Evolutionary conservation across 2,888 invertebrate genomes (phyloP).

Genomic region (Unio delphinus): DNA sequence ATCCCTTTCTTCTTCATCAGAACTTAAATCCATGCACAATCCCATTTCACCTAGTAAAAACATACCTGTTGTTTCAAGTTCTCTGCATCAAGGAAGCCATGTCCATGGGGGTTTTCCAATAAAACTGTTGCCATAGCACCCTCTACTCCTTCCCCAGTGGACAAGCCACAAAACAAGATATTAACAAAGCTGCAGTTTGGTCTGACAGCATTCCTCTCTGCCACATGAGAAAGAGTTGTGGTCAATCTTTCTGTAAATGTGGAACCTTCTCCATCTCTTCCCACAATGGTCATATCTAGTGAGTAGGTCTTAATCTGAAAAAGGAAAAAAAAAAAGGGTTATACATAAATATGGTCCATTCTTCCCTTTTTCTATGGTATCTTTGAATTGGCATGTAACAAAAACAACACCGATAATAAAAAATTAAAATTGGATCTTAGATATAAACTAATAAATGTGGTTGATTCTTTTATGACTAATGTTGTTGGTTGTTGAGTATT

Average conservation of each 20-base stretch:
- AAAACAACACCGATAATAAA: too few species aligned
- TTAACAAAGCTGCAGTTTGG: slow-evolving; percentile 78
- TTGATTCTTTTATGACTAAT: too few species aligned
- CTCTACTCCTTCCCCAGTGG: slow-evolving; percentile 78
- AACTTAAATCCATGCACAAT: slow-evolving; percentile 37
- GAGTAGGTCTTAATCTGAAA: slow-evolving; percentile 81
- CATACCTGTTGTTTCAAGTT: slow-evolving; percentile 36
- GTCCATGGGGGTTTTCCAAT: slow-evolving; percentile 77
- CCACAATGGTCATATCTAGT: slow-evolving; percentile 81
- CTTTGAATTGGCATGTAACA: too few species aligned
- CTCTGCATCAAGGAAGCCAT: slow-evolving; percentile 30
- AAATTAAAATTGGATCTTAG: too few species aligned
- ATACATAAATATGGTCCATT: too few species aligned
- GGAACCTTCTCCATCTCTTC: slow-evolving; percentile 67
- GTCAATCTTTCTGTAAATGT: slow-evolving; percentile 1
- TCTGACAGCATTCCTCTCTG: slow-evolving; percentile 43
- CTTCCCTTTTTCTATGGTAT: too few species aligned
- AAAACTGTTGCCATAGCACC: slow-evolving; percentile 80
- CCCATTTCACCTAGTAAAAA: slow-evolving; percentile 7
- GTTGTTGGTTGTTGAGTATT: too few species aligned
- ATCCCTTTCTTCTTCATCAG: slow-evolving; percentile 19
- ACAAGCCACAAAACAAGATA: slow-evolving; percentile 79
- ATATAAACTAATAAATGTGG: too few species aligned
- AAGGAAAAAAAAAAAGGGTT: neutral
- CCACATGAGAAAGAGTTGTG: slow-evolving; percentile 42